Evolutionary conservation across 2,113 vertebrate genomes (phyloP).

Genomic region (Paramisgurnus dabryanus): DNA sequence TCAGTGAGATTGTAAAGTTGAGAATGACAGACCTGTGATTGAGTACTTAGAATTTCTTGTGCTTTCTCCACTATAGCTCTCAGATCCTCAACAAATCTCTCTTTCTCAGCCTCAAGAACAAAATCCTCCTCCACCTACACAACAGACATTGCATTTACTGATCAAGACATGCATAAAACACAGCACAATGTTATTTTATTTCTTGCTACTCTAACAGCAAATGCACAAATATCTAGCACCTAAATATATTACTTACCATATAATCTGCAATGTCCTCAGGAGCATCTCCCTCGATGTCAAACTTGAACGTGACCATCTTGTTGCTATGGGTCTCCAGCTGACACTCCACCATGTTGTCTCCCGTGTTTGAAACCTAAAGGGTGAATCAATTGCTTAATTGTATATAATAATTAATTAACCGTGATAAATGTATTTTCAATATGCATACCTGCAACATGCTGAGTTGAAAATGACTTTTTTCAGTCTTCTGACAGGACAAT

Average conservation of each 20-base stretch:
- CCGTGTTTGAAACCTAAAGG: conserved; percentile 81
- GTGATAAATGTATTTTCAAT: not conserved
- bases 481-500: conserved; percentile 79
- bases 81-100: conserved; percentile 87
- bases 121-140: conserved; percentile 88
- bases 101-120: conserved; percentile 85
- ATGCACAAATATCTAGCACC: not conserved
- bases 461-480: conserved; percentile 86
- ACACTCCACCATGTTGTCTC: conserved; percentile 93
- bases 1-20: not conserved
- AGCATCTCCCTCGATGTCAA: conserved; percentile 89
- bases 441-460: conserved; percentile 82
- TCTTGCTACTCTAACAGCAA: not conserved
- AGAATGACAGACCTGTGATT: conserved; percentile 65
- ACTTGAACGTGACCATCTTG: conserved; percentile 96
- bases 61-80: conserved; percentile 80
- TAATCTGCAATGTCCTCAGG: conserved; percentile 91
- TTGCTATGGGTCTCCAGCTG: conserved; percentile 92
- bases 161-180: not conserved
- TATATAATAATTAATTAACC: not conserved
- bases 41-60: conserved; percentile 80
- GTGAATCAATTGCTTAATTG: conserved; percentile 7
- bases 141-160: conserved; percentile 20
- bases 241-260: conserved; percentile 75
- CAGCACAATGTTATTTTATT: not conserved